Conservation (phyloP, 92 coral and sea anemone species). For the Bergia sp. region DNA sequence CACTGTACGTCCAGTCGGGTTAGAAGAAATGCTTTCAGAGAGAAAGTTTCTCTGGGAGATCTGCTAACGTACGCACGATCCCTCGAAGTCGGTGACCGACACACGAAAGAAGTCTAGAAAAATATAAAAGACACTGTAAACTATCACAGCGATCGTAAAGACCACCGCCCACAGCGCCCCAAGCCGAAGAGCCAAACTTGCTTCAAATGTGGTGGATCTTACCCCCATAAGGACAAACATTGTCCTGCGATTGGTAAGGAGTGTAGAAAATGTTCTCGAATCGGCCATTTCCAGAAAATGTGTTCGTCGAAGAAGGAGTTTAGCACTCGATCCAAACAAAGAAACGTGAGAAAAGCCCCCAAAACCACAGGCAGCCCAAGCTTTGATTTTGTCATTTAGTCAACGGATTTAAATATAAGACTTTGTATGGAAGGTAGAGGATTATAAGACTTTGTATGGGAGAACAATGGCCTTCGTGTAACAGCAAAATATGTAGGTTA, state of each 20-base stretch:
- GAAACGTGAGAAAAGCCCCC: not conserved
- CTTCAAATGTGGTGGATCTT: conserved; percentile 54
- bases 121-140: not conserved
- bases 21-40: conserved; percentile 50
- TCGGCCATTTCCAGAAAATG: conserved; percentile 38
- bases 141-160: conserved; percentile 15
- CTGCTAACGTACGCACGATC: conserved; percentile 55
- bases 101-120: conserved; percentile 38
- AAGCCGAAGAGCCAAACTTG: conserved; percentile 27
- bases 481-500: too few species aligned
- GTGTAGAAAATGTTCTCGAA: conserved; percentile 43
- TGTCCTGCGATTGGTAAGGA: conserved; percentile 51
- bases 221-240: conserved; percentile 57
- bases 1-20: conserved; percentile 54
- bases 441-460: too few species aligned
- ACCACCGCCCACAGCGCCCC: conserved; percentile 18
- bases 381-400: too few species aligned
- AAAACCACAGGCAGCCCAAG: not conserved
- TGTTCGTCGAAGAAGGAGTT: conserved; percentile 14
- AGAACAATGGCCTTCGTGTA: too few species aligned
- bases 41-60: conserved; percentile 45
- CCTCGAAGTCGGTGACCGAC: conserved; percentile 48
- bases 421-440: too few species aligned
- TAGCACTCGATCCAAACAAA: not conserved
- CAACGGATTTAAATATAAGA: too few species aligned